Evolutionary conservation across 1,140 invertebrate species (phyloP).

Genomic region (Rhynchophorus ferrugineus): DNA sequence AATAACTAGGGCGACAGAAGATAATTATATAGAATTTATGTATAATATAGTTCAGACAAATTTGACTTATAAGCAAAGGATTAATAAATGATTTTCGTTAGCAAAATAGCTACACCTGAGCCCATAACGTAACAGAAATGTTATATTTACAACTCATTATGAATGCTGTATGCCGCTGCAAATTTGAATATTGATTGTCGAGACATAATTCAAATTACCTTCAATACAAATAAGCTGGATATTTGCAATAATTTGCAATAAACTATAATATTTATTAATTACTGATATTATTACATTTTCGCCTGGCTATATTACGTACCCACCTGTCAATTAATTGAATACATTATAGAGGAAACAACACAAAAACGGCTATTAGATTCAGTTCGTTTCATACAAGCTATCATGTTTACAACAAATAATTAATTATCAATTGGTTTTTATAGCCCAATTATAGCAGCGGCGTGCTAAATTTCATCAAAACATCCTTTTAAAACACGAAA

Average conservation of each 20-base stretch:
- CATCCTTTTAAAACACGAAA: no score
- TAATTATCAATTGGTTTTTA: background rate
- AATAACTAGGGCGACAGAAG: no score
- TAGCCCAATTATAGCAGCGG: background rate
- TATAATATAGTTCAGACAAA: slow-evolving; percentile 1
- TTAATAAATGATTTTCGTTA: slow-evolving; percentile 10
- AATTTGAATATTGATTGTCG: slow-evolving; percentile 14
- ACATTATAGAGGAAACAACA: background rate
- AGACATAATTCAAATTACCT: slow-evolving; percentile 19
- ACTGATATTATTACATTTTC: slow-evolving; percentile 17
- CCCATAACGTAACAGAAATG: slow-evolving; percentile 2
- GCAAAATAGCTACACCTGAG: slow-evolving; percentile 4
- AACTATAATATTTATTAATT: slow-evolving; percentile 22
- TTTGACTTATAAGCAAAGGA: slow-evolving; percentile 4
- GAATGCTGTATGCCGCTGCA: slow-evolving; percentile 10
- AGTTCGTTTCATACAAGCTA: background rate
- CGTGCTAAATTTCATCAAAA: no score
- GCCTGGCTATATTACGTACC: background rate
- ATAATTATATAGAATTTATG: slow-evolving; percentile 2
- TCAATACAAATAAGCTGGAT: slow-evolving; percentile 15
- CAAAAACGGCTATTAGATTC: background rate
- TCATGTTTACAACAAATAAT: background rate
- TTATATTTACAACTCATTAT: slow-evolving; percentile 12
- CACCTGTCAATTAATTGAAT: background rate
- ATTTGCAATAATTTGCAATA: slow-evolving; percentile 22